Evolutionary conservation across 2,888 invertebrate genomes (phyloP), one percentile per base, ranked within the genome.

Genomic region (Ormyrus rosae): DNA sequence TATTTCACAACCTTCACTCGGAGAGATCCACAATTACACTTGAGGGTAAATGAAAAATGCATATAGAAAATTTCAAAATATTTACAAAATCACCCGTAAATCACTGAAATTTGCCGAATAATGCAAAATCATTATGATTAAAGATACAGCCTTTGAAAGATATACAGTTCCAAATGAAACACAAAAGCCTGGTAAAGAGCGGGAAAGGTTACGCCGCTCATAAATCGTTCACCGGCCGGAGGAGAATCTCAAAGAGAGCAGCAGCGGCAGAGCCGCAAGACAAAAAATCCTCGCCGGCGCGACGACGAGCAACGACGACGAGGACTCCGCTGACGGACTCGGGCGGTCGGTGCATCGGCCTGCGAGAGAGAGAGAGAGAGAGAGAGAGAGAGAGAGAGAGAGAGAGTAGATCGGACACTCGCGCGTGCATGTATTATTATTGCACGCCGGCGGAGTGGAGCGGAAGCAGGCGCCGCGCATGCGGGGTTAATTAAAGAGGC

Each of bases 401-500:
- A 4, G 34, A 34, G 69, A 53, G 60, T 45, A 69, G 13, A 58
- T 84, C 82, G 46, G 55, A 63, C 55, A 11, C 55, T 61, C 79
- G 83, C 74, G 83, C 77, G 84, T 85, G 83, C 75, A 85, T 85
- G 34, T 84, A 83, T 85, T 80, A 81, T 80, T 79, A 83, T 77
- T 83, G 81, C 82, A 83, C 13, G 13, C 13, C 34, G 34, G 34
- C 34, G 19, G 19, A 19, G 19, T 19, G 19, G 19, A 19, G 19
- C 19, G 34, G 34, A 34, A 34, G 34, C 85, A 85, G 82, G 84
- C 6, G 34, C 34, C 34, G 45, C 19, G 85, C 85, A 86, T 85
- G 85, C 83, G 83, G 83, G 86, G 84, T 89, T 88, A 89, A 89
- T 89, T 89, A 88, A 89, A 88, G 86, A 85, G 85, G 84, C 85